Base-by-base conservation (phyloP, 2,888 invertebrate genomes). In the Malachius bipustulatus region DNA sequence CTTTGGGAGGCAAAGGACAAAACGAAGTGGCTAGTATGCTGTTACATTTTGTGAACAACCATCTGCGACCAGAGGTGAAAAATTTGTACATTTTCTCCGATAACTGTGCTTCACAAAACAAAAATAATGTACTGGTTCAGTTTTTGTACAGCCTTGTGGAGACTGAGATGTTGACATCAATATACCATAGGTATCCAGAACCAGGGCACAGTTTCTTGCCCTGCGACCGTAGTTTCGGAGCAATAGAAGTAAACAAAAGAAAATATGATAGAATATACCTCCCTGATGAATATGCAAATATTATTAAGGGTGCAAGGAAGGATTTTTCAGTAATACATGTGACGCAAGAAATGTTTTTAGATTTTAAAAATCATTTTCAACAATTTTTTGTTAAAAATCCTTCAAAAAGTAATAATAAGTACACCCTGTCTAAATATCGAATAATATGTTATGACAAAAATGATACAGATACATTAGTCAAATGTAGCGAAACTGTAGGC, bases 11-110 rank as follows among this genome's bases (percentile, higher is more conserved):
- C 14, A 45, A 46, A 33, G 39, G 37, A n/a, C 38, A 26, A 30
- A 46, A 45, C 30, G 38, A 45, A 29, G 30, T 38, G 4, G 34
- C 37, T 6, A 40, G 39, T 26, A 33, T 46, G 16, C 26, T 46
- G 9, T 3, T 32, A 13, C 37, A 45, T 42, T 46, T 39, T 32
- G 9, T 45, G 4, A 14, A 37, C 1, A 43, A 24, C 4, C 14
- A 19, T 11, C 9, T 45, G 4, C 26, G 14, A 10, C 9, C 19
- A 33, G 33, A 39, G 28, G 38, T 43, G 10, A 39, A 26, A 6
- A 26, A 9, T 10, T 10, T 44, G n/a, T 42, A 40, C 15, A 27
- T 44, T 15, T 46, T 45, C 38, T 44, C 44, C 3, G 46, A 46
- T 28, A 46, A 46, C 34, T 41, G 39, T 24, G 16, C 34, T 10